Evolutionary conservation across 2,113 vertebrate species (phyloP).

Genomic region (Axis porcinus): DNA sequence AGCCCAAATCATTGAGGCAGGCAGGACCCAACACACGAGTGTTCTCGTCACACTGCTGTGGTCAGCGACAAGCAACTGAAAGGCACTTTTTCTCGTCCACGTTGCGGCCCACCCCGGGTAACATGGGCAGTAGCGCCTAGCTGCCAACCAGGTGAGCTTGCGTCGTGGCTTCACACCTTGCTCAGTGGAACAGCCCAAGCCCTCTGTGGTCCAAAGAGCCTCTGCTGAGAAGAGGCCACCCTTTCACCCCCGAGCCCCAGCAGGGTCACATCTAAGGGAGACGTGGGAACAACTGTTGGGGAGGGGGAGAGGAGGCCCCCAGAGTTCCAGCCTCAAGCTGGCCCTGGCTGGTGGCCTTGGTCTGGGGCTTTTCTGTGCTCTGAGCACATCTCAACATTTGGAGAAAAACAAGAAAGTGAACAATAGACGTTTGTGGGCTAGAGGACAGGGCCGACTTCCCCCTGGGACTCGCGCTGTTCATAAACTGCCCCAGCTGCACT

Average conservation of each 20-base stretch:
- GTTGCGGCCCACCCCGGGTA: background rate
- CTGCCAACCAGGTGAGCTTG: background rate
- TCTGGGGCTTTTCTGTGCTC: constrained; percentile 74
- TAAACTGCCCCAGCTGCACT: constrained; percentile 77
- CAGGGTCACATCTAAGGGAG: background rate
- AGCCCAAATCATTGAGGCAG: background rate
- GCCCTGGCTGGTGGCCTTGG: constrained; percentile 58
- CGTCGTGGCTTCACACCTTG: background rate
- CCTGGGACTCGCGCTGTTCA: constrained; percentile 72
- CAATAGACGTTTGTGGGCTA: constrained; percentile 78
- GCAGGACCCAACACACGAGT: rapidly evolving
- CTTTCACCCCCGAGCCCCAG: background rate
- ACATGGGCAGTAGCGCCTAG: background rate
- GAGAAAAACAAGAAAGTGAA: constrained; percentile 81
- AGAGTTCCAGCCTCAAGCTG: constrained; percentile 47
- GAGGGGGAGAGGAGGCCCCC: background rate
- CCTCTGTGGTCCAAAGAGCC: background rate
- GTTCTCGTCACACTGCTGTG: background rate
- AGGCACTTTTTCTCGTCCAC: background rate
- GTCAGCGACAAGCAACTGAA: background rate
- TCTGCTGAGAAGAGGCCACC: background rate
- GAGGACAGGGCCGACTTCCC: constrained; percentile 74
- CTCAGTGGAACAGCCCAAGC: background rate
- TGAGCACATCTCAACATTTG: constrained; percentile 76
- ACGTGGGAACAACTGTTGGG: background rate